Percentiles rank a stretch among this genome's conserved stretches.
These are phyloP conservation scores for Theretra japonica DNA, from an alignment of 2,888 invertebrate species.

Conservation along the genomic window DNA sequence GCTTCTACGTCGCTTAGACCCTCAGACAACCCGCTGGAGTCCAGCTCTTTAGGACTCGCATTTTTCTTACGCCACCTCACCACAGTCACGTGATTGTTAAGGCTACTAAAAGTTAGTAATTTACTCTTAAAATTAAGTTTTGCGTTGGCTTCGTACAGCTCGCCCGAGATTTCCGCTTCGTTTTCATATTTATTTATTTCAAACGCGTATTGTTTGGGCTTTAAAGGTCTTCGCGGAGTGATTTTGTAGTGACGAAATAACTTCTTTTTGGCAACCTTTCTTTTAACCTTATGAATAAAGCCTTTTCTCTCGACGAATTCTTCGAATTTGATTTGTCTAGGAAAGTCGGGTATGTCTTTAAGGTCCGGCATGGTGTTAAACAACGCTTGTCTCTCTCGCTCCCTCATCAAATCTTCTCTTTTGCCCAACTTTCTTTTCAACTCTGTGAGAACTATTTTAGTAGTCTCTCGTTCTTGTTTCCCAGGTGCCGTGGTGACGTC, in stretches of 20 bases:
- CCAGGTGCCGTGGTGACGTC: constrained; percentile 74
- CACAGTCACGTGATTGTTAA: constrained; percentile 45
- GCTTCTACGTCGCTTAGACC: constrained; percentile 53
- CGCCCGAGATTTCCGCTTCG: constrained; percentile 54
- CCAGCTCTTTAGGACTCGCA: constrained; percentile 34
- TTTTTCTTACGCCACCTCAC: constrained; percentile 61
- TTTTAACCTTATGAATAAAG: constrained; percentile 62
- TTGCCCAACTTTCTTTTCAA: constrained; percentile 75
- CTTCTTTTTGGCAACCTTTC: constrained; percentile 40
- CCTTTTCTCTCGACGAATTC: constrained; percentile 64
- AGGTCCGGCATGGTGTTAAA: constrained; percentile 78
- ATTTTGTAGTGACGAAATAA: constrained; percentile 52
- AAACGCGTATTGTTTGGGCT: constrained; percentile 50
- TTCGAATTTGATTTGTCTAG: constrained; percentile 70
- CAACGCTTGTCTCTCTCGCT: constrained; percentile 76
- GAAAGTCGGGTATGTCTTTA: constrained; percentile 73
- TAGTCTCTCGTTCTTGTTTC: constrained; percentile 67
- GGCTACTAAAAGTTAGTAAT: constrained; percentile 51
- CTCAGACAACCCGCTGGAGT: constrained; percentile 53
- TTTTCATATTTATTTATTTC: constrained; percentile 51
- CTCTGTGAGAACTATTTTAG: constrained; percentile 72
- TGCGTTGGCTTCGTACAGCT: constrained; percentile 57
- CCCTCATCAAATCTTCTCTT: constrained; percentile 78
- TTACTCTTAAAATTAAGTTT: constrained; percentile 56
- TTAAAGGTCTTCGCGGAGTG: constrained; percentile 37